Base-by-base conservation (phyloP, 2,888 invertebrate genomes). In the Archips xylosteana region DNA sequence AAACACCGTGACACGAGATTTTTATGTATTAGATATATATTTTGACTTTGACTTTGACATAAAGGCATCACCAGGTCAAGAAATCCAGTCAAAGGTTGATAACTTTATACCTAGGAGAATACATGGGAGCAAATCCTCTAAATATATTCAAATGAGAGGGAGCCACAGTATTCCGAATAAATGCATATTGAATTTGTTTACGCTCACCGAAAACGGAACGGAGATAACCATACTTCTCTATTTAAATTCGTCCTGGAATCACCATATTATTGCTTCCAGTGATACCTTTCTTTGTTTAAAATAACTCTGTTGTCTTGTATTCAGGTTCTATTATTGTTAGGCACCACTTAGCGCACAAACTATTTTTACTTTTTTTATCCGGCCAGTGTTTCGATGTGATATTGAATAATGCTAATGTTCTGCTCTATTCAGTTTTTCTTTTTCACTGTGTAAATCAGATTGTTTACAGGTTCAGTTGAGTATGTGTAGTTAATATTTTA, bases 161-260 rank as follows among this genome's bases (percentile, higher is more conserved):
- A 85, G 85, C 88, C 86, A 85, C 86, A 79, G 85, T 85, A 86
- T 84, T 87, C 85, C 79, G 93, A 89, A 94, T 94, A 94, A 92
- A 94, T 94, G 90, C 91, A 92, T 93, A 91, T 90, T 89, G 91
- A 92, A 92, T 93, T 87, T 93, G 92, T 92, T 93, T 93, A 91
- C 92, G 89, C 88, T 87, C 86, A 85, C 88, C 83, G 84, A 88
- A 88, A 89, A 88, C 86, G 87, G 86, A 85, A 89, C 86, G 78
- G 80, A 87, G 82, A 85, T 84, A 83, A 85, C 88, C 86, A 90
- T 89, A 89, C 85, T 88, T 86, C 88, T 85, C 80, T 88, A 92
- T 92, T 92, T 90, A 92, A 90, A 91, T 92, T 82, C 79, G 79
- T 79, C 83, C 84, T 79, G 81, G 83, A 80, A 92, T 92, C 89